Percentiles rank a stretch among this genome's conserved stretches.
These are phyloP conservation scores for Linnaemya vulpina DNA, from an alignment of 2,888 invertebrate genomes.

Conservation along the genomic window DNA sequence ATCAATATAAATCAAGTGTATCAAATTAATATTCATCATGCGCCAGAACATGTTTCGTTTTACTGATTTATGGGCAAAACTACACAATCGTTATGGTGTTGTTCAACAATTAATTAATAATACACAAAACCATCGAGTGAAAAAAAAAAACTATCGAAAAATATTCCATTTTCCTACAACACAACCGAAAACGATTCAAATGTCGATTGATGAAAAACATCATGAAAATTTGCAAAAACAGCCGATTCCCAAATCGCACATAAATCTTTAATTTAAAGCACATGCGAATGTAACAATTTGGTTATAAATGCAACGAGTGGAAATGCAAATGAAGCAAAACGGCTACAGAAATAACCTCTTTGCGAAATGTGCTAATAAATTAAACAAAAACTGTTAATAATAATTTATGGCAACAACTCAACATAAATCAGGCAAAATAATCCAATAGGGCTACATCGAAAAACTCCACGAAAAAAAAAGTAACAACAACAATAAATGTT, in stretches of 20 bases:
- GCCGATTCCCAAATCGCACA: conserved; percentile 24
- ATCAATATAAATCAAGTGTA: not conserved
- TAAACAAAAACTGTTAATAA: conserved; percentile 37
- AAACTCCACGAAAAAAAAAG: conserved; percentile 2
- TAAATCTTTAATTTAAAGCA: conserved; percentile 49
- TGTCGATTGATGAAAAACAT: not conserved
- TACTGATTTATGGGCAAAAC: conserved; percentile 3
- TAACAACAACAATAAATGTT: not conserved
- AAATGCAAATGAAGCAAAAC: conserved; percentile 49
- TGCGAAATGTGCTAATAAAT: conserved; percentile 5
- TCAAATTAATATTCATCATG: conserved; percentile 39
- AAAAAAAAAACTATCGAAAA: conserved; percentile 19
- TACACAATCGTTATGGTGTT: conserved; percentile 14
- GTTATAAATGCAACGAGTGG: conserved; percentile 42
- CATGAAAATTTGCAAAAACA: conserved; percentile 14
- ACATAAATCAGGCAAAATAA: conserved; percentile 25
- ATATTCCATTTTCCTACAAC: conserved; percentile 22
- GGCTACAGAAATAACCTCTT: conserved; percentile 3
- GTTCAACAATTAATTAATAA: conserved; percentile 69
- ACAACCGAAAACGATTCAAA: not conserved
- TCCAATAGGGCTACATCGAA: not conserved
- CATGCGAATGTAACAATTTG: conserved; percentile 21
- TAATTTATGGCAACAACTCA: conserved; percentile 43
- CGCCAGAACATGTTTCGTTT: not conserved
- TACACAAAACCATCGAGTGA: conserved; percentile 43